Base-by-base conservation (phyloP, 2,888 invertebrate species). In the Hydroisotoma schaefferi region DNA sequence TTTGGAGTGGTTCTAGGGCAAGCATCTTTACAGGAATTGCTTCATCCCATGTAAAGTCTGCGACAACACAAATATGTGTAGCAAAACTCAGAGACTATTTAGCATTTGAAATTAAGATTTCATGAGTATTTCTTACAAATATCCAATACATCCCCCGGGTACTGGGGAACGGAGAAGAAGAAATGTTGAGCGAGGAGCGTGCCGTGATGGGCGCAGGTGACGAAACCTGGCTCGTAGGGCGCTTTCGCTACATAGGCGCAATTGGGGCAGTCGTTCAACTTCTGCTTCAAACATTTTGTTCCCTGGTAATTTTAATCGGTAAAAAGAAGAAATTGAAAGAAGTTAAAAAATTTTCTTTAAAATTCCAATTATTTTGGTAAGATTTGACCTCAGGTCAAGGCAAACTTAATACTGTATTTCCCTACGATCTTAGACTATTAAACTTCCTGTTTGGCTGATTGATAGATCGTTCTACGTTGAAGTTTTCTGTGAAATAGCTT, bases 1-100 rank as follows among this genome's bases (percentile, higher is more conserved):
- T 23, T 2, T 2, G n/a, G 18, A 40, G 20, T 25, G 54, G 47
- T 33, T 65, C 59, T 3, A 65, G 22, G 20, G 43, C 48, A 37
- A 65, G 5, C 65, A 65, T 65, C 55, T 60, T 58, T 25, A 57
- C 43, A 0, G 62, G 62, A 47, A 57, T 49, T 6, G 60, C 60
- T 20, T 63, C 60, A 29, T 47, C 47, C 65, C 65, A 65, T 26
- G 47, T 23, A n/a, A 65, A 60, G 58, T 63, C 65, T 65, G 49
- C 15, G 12, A 15, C 15, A n/a, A n/a, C n/a, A n/a, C n/a, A n/a
- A 26, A 40, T 26, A 10, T 15, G 33, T 5, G 26, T 22, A 8
- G 26, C 22, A n/a, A 22, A 23, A 8, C 40, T 25, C 22, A 47
- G 18, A 22, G 23, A 33, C 12, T 43, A 5, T 8, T 43, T 43